Evolutionary conservation across 92 coral and sea anemone genomes (phyloP).

Genomic region (Phymanthus crucifer): DNA sequence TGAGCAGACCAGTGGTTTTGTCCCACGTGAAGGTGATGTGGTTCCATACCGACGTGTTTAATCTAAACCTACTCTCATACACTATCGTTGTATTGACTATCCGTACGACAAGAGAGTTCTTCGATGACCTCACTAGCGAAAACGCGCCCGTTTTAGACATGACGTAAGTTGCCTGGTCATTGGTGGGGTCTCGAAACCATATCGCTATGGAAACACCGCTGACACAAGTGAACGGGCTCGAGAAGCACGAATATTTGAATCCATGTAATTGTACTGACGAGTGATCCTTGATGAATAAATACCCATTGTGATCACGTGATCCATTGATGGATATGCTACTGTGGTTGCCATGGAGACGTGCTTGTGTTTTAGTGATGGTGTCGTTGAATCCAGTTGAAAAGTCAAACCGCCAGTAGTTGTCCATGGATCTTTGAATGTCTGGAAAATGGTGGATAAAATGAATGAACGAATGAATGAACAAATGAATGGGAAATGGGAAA

Average conservation of each 20-base stretch:
- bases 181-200: slow-evolving; percentile 14
- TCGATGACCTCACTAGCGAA: background rate
- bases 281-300: background rate
- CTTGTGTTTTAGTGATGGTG: slow-evolving; percentile 14
- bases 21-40: slow-evolving; percentile 47
- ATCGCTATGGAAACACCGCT: slow-evolving; percentile 27
- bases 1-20: background rate
- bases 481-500: background rate
- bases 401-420: slow-evolving; percentile 58
- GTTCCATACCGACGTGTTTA: slow-evolving; percentile 14
- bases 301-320: slow-evolving; percentile 23
- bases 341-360: slow-evolving; percentile 28
- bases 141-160: background rate
- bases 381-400: slow-evolving; percentile 29
- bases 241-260: slow-evolving; percentile 9
- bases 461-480: background rate
- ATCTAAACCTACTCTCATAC: background rate
- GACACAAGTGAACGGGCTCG: slow-evolving; percentile 4
- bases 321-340: slow-evolving; percentile 14
- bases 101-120: background rate
- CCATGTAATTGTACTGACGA: slow-evolving; percentile 19
- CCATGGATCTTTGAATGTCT: slow-evolving; percentile 34
- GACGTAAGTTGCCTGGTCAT: background rate
- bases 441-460: background rate
- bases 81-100: background rate